These are phyloP conservation scores for Notothenia rossii DNA, from an alignment of 2,113 vertebrate genomes.

Conservation along the genomic window DNA sequence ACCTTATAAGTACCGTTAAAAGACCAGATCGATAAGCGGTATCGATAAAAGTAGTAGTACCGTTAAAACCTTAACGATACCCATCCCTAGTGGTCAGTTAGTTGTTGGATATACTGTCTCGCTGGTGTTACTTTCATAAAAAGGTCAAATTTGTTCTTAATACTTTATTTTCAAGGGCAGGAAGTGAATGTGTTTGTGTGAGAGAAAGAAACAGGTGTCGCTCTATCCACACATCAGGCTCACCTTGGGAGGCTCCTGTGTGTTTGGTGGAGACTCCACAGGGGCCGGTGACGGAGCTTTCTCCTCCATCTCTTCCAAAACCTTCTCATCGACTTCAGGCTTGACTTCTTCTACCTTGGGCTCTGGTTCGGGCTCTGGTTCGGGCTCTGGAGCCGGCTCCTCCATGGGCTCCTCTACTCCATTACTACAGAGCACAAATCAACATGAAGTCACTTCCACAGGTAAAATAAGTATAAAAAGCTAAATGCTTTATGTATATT, in stretches of 20 bases:
- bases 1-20: no score
- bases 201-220: no score
- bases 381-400: slow-evolving; percentile 78
- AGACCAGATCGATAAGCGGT: no score
- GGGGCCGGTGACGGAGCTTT: slow-evolving; percentile 92
- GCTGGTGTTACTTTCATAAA: no score
- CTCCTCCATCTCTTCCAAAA: slow-evolving; percentile 91
- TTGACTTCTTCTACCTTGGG: slow-evolving; percentile 90
- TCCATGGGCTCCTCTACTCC: slow-evolving; percentile 83
- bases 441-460: not conserved
- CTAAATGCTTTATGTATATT: not conserved
- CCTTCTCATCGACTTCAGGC: slow-evolving; percentile 90
- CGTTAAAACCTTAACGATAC: no score
- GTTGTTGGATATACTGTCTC: no score
- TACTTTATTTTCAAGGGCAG: no score
- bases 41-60: no score
- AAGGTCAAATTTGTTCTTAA: no score
- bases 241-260: slow-evolving; percentile 94
- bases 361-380: slow-evolving; percentile 79
- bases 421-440: slow-evolving; percentile 67
- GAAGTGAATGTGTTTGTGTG: no score
- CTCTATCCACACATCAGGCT: not conserved
- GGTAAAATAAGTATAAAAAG: not conserved
- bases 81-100: no score
- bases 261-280: slow-evolving; percentile 89